Percentiles rank a stretch among this genome's conserved stretches.
Evolutionary conservation across 1,140 invertebrate species (phyloP).

Genomic region (Vollenhovia emeryi): DNA sequence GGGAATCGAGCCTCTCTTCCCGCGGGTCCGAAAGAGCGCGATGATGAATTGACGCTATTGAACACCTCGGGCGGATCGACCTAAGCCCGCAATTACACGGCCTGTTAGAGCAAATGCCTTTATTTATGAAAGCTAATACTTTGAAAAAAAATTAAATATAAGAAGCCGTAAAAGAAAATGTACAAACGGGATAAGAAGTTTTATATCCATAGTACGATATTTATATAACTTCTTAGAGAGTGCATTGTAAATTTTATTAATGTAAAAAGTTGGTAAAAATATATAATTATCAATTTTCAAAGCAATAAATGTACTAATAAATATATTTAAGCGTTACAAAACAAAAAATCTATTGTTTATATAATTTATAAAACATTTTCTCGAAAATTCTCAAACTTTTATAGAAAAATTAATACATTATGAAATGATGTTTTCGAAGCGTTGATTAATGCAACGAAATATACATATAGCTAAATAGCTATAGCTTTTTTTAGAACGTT

Average conservation of each 20-base stretch:
- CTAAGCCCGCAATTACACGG: conserved; percentile 7
- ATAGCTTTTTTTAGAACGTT: neutral
- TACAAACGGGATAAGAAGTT: neutral
- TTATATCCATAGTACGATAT: neutral
- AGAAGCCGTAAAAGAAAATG: neutral
- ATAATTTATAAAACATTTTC: too few relatives aligned
- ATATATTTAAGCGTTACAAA: neutral
- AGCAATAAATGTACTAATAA: neutral
- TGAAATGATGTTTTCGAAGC: neutral
- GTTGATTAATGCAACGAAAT: neutral
- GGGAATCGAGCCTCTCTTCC: conserved; percentile 28
- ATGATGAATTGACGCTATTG: conserved; percentile 29
- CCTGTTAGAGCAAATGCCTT: conserved; percentile 30
- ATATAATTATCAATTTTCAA: neutral
- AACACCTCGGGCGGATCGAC: conserved; percentile 21
- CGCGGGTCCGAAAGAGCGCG: conserved; percentile 26
- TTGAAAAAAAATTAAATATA: conserved; percentile 1
- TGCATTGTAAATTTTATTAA: neutral
- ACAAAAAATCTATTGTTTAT: too few relatives aligned
- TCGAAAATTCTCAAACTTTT: too few relatives aligned
- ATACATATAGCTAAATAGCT: neutral
- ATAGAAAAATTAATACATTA: neutral
- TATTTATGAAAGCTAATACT: conserved; percentile 1
- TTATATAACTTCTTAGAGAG: neutral
- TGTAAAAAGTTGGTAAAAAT: neutral